phyloP scores from a whole-genome alignment of 2,113 vertebrate genomes.

The Chaetodon auriga region DNA sequence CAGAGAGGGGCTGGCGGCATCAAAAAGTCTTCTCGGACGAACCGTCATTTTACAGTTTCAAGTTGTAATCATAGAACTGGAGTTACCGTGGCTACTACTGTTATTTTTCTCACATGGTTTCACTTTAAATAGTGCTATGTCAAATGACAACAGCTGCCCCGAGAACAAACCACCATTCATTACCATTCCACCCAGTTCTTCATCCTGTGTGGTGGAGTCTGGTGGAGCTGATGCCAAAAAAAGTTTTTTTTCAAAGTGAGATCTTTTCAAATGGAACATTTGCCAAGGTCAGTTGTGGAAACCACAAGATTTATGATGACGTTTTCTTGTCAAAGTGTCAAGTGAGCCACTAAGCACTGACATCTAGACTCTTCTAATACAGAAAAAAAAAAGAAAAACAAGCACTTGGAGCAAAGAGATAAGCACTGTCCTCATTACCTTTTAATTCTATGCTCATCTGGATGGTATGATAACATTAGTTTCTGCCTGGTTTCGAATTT shows the following conservation, averaged over 20 bases:
- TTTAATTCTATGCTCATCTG: no score
- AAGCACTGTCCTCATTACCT: no score
- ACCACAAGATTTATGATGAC: no score
- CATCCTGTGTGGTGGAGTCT: neutral
- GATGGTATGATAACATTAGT: no score
- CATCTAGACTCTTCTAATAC: no score
- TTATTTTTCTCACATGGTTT: neutral
- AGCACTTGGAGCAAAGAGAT: no score
- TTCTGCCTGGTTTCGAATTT: neutral
- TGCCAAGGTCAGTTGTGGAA: no score
- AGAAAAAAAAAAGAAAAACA: no score
- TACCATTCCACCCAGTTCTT: neutral
- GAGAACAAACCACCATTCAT: neutral
- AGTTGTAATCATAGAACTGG: neutral
- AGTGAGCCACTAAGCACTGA: no score
- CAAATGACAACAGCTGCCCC: neutral
- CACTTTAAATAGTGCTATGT: slow-evolving; percentile 6
- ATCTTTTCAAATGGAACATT: no score
- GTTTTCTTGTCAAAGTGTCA: no score
- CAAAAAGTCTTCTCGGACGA: neutral
- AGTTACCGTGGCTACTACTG: neutral
- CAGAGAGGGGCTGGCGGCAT: neutral
- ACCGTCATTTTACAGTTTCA: neutral
- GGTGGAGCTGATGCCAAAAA: neutral
- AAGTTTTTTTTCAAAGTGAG: neutral